These are phyloP conservation scores for Nasua narica DNA, from an alignment of 2,797 vertebrate species.

Conservation along the genomic window DNA sequence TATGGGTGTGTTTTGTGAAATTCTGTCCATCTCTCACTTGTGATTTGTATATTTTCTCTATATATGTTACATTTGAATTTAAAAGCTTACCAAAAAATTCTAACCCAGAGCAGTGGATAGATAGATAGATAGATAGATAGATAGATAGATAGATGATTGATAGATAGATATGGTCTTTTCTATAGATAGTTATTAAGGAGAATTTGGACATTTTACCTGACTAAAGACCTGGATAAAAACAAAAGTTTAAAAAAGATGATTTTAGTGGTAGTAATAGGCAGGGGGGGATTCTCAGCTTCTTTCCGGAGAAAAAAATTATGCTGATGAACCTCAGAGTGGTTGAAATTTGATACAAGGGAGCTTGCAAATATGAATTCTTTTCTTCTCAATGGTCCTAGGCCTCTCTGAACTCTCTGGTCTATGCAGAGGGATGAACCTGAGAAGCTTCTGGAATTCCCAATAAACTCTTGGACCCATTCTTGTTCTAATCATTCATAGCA, in stretches of 20 bases:
- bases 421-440: background rate
- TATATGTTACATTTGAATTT: background rate
- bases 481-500: background rate
- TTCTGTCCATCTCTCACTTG: background rate
- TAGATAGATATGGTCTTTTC: background rate
- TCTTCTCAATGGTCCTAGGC: background rate
- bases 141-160: background rate
- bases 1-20: background rate
- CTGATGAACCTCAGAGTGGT: background rate
- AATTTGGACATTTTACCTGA: slow-evolving; percentile 14
- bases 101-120: background rate
- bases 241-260: background rate
- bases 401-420: background rate
- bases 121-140: background rate
- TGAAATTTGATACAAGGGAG: background rate
- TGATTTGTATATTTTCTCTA: background rate
- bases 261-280: background rate
- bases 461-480: background rate
- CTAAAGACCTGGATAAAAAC: background rate
- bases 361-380: background rate
- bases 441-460: background rate
- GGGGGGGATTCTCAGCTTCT: background rate
- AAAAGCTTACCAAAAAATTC: background rate
- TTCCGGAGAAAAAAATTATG: background rate
- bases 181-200: background rate